These are phyloP conservation scores for Lepidothrix coronata DNA, from an alignment of 2,113 vertebrate species.

Conservation along the genomic window DNA sequence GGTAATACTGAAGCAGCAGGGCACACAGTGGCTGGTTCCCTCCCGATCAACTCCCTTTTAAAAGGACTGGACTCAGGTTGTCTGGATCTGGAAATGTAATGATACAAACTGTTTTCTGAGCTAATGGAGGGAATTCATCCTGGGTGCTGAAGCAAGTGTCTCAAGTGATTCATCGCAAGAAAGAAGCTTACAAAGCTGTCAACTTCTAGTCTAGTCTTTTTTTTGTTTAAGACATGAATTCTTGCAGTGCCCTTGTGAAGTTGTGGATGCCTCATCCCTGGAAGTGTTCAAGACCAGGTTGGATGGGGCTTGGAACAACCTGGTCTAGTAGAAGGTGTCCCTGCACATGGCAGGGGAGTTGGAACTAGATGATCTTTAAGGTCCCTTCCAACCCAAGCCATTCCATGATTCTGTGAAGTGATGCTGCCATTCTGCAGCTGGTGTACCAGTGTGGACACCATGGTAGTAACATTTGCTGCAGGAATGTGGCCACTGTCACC, in stretches of 20 bases:
- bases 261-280: not conserved
- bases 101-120: not conserved
- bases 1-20: not conserved
- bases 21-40: not conserved
- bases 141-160: not conserved
- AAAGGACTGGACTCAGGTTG: not conserved
- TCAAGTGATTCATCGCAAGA: not conserved
- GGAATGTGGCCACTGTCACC: not conserved
- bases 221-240: not conserved
- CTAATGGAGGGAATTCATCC: not conserved
- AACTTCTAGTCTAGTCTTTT: not conserved
- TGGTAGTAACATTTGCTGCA: rapidly evolving
- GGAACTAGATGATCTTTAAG: not conserved
- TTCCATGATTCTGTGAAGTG: not conserved
- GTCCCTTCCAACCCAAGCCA: not conserved
- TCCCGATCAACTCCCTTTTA: not conserved
- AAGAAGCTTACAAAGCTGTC: not conserved
- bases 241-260: not conserved
- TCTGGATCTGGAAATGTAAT: not conserved
- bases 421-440: not conserved
- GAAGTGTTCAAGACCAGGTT: not conserved
- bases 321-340: not conserved
- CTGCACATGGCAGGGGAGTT: not conserved
- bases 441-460: not conserved
- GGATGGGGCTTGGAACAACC: not conserved